Percentiles rank a stretch among this genome's conserved stretches.
These are phyloP conservation scores for Tetragnatha versicolor DNA, from an alignment of 1,140 invertebrate species.

Conservation along the genomic window DNA sequence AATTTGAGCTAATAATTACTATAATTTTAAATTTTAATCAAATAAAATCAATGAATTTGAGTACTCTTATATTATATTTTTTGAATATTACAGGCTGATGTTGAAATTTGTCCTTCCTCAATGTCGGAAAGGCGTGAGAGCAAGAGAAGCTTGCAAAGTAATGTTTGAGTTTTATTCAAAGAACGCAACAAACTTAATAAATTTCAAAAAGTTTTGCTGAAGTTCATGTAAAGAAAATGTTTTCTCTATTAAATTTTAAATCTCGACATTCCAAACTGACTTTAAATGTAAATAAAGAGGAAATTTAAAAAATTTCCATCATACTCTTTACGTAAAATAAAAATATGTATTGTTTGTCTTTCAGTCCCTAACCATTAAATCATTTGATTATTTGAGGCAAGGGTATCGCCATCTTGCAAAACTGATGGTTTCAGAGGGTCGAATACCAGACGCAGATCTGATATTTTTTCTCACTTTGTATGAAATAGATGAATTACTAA, in stretches of 20 bases:
- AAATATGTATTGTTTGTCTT: constrained; percentile 19
- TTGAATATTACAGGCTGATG: background rate
- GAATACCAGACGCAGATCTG: constrained; percentile 73
- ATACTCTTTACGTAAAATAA: too few relatives aligned
- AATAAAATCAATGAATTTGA: too few relatives aligned
- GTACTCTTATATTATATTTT: too few relatives aligned
- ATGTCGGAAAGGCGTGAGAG: constrained; percentile 3
- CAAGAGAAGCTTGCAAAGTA: constrained; percentile 9
- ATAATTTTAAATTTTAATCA: too few relatives aligned
- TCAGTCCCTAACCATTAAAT: constrained; percentile 68
- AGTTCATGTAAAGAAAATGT: too few relatives aligned
- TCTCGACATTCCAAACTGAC: too few relatives aligned
- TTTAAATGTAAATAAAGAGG: too few relatives aligned
- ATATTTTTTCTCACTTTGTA: constrained; percentile 74
- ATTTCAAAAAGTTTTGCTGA: too few relatives aligned
- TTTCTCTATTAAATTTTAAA: too few relatives aligned
- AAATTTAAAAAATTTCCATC: too few relatives aligned
- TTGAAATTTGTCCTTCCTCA: background rate
- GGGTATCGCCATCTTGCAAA: constrained; percentile 70
- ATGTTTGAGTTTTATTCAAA: background rate
- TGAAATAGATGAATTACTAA: constrained; percentile 72
- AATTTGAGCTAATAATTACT: too few relatives aligned
- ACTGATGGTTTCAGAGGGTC: constrained; percentile 70
- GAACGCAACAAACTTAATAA: background rate
- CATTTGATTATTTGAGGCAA: constrained; percentile 70